Base-by-base conservation (phyloP, 2,888 invertebrate species). In the Plebejus argus region DNA sequence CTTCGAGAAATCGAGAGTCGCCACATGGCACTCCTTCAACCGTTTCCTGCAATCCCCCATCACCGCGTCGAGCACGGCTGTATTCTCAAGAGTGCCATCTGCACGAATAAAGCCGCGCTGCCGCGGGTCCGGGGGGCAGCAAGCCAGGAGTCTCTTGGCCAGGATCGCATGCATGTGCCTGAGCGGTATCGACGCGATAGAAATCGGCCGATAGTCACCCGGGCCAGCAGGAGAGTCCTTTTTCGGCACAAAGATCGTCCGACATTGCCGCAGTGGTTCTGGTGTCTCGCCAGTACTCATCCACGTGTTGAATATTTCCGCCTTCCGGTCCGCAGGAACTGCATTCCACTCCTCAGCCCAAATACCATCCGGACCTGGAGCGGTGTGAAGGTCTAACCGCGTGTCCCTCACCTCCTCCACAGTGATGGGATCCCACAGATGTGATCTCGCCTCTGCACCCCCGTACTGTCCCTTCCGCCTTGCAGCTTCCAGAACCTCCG, bases 1-100 rank as follows among this genome's bases (percentile, higher is more conserved):
- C 81, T 91, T 92, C 18, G 87, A 84, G 45, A 92, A 86, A 81
- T 92, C 91, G 35, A 92, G 81, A 61, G 87, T 85, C 76, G 85
- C 88, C 76, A 88, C 82, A 79, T 89, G 90, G 79, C 90, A 83
- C 58, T 85, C 84, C 20, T 82, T 77, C 76, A 82, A 76, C 77
- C 80, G 81, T n/a, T 72, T 84, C 76, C 81, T 78, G 20, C 78
- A 74, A 75, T 85, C 78, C 20, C 88, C 81, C 6, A 84, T 70
- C 56, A 77, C 81, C 0, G 80, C 86, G 79, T 81, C 85, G 81
- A 80, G 82, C 78, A 81, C 87, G 1, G 85, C 79, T 35, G 84
- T 79, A 76, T 90, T 90, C 8, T 87, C 85, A 15, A 89, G 80
- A 4, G 85, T 85, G 15, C 89, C 90, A 78, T 89, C 89, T 1